A percentile compares a stretch with the other conserved stretches of the same genome.
Conservation (phyloP, 2,113 vertebrate genomes). For the Typhlomys cinereus region DNA sequence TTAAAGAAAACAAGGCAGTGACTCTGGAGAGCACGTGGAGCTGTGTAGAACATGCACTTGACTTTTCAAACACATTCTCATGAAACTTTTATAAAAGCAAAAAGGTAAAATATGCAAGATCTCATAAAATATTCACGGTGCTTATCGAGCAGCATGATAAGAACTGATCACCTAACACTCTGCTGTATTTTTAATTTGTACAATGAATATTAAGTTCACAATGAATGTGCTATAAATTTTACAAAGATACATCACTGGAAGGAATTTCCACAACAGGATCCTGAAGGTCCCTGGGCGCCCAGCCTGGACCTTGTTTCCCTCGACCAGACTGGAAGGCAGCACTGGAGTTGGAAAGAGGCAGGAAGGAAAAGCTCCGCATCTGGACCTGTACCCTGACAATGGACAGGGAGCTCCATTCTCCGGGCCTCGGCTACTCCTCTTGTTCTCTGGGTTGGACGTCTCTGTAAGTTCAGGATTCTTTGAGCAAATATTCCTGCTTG, state of each 20-base stretch:
- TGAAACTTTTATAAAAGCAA: neutral
- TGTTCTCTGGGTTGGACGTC: constrained; percentile 30
- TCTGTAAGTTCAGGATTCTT: constrained; percentile 57
- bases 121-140: constrained; percentile 29
- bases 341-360: neutral
- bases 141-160: neutral
- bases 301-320: neutral
- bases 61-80: neutral
- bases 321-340: neutral
- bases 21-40: neutral
- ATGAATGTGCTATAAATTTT: neutral
- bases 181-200: constrained; percentile 57
- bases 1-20: neutral
- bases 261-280: neutral
- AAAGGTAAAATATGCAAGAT: constrained; percentile 49
- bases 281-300: neutral
- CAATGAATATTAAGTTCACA: constrained; percentile 46
- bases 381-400: constrained; percentile 10
- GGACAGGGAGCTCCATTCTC: constrained; percentile 8
- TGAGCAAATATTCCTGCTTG: constrained; percentile 44
- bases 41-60: neutral
- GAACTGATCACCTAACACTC: constrained; percentile 9
- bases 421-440: constrained; percentile 45
- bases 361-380: neutral
- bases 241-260: neutral